Percentiles rank a stretch among this genome's conserved stretches.
These are phyloP conservation scores for Crematogaster levior DNA, from an alignment of 2,888 invertebrate genomes.

Conservation along the genomic window DNA sequence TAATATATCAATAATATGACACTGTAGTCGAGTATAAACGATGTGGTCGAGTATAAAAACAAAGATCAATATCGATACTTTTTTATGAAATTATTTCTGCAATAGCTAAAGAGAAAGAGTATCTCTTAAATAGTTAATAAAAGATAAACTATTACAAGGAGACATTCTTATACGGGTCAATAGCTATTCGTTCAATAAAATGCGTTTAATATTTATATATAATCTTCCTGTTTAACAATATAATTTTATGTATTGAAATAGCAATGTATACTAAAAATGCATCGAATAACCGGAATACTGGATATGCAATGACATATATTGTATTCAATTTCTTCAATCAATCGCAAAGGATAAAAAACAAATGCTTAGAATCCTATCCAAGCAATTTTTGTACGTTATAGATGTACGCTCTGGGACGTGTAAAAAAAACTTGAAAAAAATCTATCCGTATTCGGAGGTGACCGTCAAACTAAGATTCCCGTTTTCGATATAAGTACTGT, in stretches of 20 bases:
- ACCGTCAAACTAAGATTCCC: conserved; percentile 94
- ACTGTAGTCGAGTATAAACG: conserved; percentile 35
- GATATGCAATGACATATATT: not conserved
- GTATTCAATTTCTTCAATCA: not conserved
- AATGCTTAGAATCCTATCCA: conserved; percentile 49
- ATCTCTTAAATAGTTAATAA: conserved; percentile 16
- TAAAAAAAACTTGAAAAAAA: conserved; percentile 48
- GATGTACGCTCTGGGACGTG: conserved; percentile 5
- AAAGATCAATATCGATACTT: conserved; percentile 64
- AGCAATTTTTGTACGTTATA: conserved; percentile 38
- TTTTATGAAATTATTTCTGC: not conserved
- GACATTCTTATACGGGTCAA: not conserved
- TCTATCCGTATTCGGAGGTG: conserved; percentile 95
- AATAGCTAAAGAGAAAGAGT: not conserved
- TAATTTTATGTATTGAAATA: not conserved
- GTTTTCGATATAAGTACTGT: conserved; percentile 93
- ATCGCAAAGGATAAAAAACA: conserved; percentile 27
- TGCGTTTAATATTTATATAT: too few species aligned
- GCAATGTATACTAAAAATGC: not conserved
- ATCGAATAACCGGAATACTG: not conserved
- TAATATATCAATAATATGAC: conserved; percentile 60
- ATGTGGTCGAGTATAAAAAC: conserved; percentile 65
- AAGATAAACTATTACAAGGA: not conserved
- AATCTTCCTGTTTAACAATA: not conserved
- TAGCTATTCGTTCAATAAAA: not conserved